Conservation (phyloP, 2,797 vertebrate genomes). For the Otolemur crassicaudatus region DNA sequence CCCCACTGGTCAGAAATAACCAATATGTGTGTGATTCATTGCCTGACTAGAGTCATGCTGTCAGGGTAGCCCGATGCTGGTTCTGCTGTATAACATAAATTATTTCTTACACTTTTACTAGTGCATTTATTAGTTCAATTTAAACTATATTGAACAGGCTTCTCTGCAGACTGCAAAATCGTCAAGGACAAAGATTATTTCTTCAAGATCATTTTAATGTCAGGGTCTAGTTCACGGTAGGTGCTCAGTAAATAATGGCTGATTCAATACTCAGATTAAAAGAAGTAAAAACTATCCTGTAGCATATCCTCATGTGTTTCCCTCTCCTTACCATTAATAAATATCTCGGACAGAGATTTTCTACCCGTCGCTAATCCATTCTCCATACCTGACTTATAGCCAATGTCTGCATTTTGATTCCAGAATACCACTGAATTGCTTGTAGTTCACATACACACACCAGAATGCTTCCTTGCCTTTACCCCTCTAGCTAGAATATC, state of each 20-base stretch:
- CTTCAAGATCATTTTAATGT: background rate
- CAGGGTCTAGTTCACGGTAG: background rate
- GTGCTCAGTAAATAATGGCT: background rate
- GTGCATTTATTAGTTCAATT: constrained; percentile 12
- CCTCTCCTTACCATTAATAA: background rate
- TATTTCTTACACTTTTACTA: background rate
- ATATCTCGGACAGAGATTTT: background rate
- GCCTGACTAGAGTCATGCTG: background rate
- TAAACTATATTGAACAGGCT: background rate
- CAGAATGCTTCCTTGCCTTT: background rate
- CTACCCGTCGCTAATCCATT: background rate
- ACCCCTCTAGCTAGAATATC: background rate
- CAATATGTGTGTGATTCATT: background rate
- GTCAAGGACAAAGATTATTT: background rate
- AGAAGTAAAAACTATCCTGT: background rate
- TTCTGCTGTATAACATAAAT: background rate
- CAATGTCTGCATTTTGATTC: constrained; percentile 16
- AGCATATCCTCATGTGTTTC: background rate
- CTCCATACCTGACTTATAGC: background rate
- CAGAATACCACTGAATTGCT: background rate
- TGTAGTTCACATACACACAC: no score
- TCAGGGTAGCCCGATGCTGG: background rate
- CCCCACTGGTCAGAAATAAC: background rate
- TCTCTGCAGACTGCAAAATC: background rate
- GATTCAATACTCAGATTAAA: background rate